phyloP scores from a whole-genome alignment of 2,113 vertebrate genomes.

The Misgurnus anguillicaudatus region DNA sequence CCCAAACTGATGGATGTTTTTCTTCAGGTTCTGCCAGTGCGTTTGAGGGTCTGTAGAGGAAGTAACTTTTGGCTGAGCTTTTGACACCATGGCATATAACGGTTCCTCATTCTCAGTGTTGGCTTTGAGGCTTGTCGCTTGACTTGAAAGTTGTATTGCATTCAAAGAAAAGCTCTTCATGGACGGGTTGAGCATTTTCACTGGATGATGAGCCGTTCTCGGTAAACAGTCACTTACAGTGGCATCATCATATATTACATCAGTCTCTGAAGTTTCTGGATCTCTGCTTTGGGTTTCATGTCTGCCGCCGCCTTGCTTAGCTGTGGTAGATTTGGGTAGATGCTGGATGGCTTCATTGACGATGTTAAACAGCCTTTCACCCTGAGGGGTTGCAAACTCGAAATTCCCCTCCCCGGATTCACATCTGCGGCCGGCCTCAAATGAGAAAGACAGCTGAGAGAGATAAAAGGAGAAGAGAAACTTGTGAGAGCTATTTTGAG shows the following conservation, averaged over 20 bases:
- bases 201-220: background rate
- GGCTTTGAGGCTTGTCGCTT: conserved; percentile 67
- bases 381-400: conserved; percentile 86
- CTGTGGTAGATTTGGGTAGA: background rate
- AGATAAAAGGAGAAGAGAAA: conserved; percentile 43
- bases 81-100: conserved; percentile 42
- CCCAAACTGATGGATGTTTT: background rate
- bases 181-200: conserved; percentile 30
- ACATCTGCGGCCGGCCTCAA: conserved; percentile 90
- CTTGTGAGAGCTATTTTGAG: conserved; percentile 26
- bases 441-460: conserved; percentile 84
- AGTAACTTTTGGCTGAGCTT: conserved; percentile 18
- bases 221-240: conserved; percentile 39
- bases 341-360: conserved; percentile 80
- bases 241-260: conserved; percentile 56
- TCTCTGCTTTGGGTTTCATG: background rate
- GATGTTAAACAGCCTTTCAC: conserved; percentile 79
- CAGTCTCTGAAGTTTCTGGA: conserved; percentile 6
- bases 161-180: conserved; percentile 67
- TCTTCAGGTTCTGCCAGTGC: conserved; percentile 5
- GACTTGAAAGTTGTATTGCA: conserved; percentile 59
- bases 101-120: conserved; percentile 48
- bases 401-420: conserved; percentile 88
- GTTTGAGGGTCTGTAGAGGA: background rate
- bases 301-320: background rate